Percentiles rank a stretch among this genome's conserved stretches.
Conservation (phyloP, 2,797 vertebrate species). For the Salmo trutta region DNA sequence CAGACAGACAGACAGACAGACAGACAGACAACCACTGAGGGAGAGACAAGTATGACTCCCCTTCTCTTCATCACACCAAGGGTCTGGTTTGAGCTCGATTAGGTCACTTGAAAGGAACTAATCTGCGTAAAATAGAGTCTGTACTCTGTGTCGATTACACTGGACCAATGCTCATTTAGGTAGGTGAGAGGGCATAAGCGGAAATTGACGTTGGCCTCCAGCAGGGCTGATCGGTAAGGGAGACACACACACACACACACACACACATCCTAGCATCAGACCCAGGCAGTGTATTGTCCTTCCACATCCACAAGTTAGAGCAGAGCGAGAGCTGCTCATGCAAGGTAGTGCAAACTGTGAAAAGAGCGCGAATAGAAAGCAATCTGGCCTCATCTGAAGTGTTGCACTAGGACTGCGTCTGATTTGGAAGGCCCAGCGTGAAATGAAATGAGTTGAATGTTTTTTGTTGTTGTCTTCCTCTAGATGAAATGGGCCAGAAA, state of each 20-base stretch:
- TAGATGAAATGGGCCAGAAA: conserved; percentile 31
- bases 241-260: background rate
- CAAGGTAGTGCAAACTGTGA: conserved; percentile 56
- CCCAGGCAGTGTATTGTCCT: conserved; percentile 19
- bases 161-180: conserved; percentile 33
- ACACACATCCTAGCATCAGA: conserved; percentile 3
- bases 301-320: conserved; percentile 36
- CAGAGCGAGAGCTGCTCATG: conserved; percentile 57
- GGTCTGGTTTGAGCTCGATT: too few relatives aligned
- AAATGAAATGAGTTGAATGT: conserved; percentile 41
- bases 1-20: too few relatives aligned
- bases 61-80: too few relatives aligned
- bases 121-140: background rate
- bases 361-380: conserved; percentile 61
- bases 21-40: too few relatives aligned
- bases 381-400: conserved; percentile 58
- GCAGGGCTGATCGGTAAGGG: background rate
- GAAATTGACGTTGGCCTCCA: conserved; percentile 19
- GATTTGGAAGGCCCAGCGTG: conserved; percentile 54
- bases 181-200: conserved; percentile 47
- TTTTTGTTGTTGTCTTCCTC: conserved; percentile 28
- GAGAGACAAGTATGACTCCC: background rate
- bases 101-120: conserved; percentile 8
- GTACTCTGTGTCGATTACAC: background rate
- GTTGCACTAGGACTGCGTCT: conserved; percentile 41